Evolutionary conservation across 2,113 vertebrate species (phyloP), one percentile per base, ranked within the genome.

Genomic region (Labrus mixtus): DNA sequence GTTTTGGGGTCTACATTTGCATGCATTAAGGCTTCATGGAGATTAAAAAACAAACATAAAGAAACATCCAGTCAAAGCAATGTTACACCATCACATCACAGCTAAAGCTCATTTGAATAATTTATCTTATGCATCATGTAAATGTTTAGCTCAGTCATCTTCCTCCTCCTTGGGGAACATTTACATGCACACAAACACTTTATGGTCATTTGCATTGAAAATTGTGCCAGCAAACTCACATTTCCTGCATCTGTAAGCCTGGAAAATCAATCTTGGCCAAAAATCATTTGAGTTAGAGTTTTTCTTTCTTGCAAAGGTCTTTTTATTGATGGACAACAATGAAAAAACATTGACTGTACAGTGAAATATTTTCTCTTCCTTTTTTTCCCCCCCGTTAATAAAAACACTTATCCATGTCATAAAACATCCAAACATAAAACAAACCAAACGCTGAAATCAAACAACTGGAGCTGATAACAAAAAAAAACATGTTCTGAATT

Each of bases 51-150:
- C 12, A 50, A 57, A 36, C 33, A 78, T 43, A 46, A 67, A 62
- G 68, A 61, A 39, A 39, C 39, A 80, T 50, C 20, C 12, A 61
- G 77, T 74, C 41, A 73, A 80, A 74, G 41, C 48, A 23, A 56
- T 69, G 64, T 74, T 55, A 55, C 64, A 68, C 25, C 29, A 9
- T 36, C 3, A 0, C 70, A 73, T 79, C 56, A 66, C 4, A 36
- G 36, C 33, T 45, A 2, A 56, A 50, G 36, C 48, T 72, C 4
- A 36, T 73, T 73, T 50, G 8, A 63, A 19, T 10, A 20, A 57
- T 29, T 53, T 13, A 68, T 46, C 33, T 22, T 63, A 57, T 33
- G 59, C 51, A 39, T 68, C 50, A 64, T 39, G 17, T 25, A 25
- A 29, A 25, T 63, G 58, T 57, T 56, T 37, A 23, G 48, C 41